Conservation (phyloP, 2,888 invertebrate genomes). For the Cheilosia impressa region DNA sequence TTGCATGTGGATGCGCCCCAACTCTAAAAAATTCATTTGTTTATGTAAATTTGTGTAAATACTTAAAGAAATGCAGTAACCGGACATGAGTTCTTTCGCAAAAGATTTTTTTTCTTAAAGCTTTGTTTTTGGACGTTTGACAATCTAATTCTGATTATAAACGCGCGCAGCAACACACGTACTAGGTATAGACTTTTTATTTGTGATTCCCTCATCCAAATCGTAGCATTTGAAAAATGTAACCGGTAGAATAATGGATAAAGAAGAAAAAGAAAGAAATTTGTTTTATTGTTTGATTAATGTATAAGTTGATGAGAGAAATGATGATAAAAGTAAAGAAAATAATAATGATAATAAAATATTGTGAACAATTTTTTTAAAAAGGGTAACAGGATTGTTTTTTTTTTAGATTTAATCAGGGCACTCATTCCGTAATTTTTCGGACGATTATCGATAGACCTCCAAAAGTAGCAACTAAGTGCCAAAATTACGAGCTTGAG, state of each 20-base stretch:
- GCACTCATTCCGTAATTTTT: too few species aligned
- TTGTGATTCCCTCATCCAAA: constrained; percentile 62
- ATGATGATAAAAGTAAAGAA: constrained; percentile 56
- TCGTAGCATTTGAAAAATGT: constrained; percentile 61
- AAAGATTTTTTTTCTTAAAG: constrained; percentile 1
- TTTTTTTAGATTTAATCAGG: too few species aligned
- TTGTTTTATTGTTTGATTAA: constrained; percentile 73
- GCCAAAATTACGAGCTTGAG: too few species aligned
- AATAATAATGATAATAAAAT: constrained; percentile 50
- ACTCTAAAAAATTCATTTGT: constrained; percentile 21
- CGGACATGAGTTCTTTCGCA: constrained; percentile 26
- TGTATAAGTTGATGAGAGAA: constrained; percentile 67
- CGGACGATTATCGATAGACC: too few species aligned
- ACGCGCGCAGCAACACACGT: constrained; percentile 30
- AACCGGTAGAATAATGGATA: constrained; percentile 38
- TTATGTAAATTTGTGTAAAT: constrained; percentile 54
- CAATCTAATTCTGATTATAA: constrained; percentile 58
- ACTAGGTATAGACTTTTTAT: constrained; percentile 17
- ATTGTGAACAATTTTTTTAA: constrained; percentile 68
- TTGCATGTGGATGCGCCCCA: not conserved
- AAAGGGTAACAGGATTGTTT: constrained; percentile 17
- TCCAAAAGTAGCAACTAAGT: too few species aligned
- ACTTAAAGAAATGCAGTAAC: constrained; percentile 37
- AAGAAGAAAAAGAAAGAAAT: constrained; percentile 46
- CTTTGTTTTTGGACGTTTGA: constrained; percentile 46